Evolutionary conservation across 1,140 invertebrate genomes (phyloP).

Genomic region (Drosophila chauvacae): DNA sequence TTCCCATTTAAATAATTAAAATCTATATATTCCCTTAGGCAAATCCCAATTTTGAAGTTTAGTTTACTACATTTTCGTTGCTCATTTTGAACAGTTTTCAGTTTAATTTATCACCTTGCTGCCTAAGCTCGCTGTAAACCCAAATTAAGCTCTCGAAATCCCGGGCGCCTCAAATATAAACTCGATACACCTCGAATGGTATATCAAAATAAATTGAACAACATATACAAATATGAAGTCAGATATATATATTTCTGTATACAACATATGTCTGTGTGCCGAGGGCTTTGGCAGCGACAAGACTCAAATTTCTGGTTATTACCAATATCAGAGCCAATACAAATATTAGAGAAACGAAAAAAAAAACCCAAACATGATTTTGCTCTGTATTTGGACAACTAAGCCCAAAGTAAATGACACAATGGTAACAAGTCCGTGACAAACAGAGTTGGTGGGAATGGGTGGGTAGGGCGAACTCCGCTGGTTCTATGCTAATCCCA

Average conservation of each 20-base stretch:
- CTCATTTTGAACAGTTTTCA: not conserved
- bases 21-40: not conserved
- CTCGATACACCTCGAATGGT: conserved; percentile 41
- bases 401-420: conserved; percentile 73
- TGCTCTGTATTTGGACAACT: conserved; percentile 65
- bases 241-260: conserved; percentile 11
- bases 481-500: conserved; percentile 69
- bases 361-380: conserved; percentile 45
- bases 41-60: not conserved
- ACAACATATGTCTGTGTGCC: conserved; percentile 22
- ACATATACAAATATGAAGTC: conserved; percentile 24
- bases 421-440: conserved; percentile 59
- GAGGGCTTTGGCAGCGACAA: conserved; percentile 62
- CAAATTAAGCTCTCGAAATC: conserved; percentile 50
- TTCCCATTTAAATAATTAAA: not conserved
- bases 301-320: conserved; percentile 64
- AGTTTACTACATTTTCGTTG: not conserved
- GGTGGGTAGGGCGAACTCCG: not conserved
- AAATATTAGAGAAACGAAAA: conserved; percentile 42
- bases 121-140: conserved; percentile 23
- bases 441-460: conserved; percentile 18
- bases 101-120: conserved; percentile 46
- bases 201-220: conserved; percentile 49
- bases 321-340: conserved; percentile 78
- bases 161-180: conserved; percentile 57